These are phyloP conservation scores for Epizoanthus ramosus DNA, from an alignment of 92 coral and sea anemone species.

Conservation along the genomic window DNA sequence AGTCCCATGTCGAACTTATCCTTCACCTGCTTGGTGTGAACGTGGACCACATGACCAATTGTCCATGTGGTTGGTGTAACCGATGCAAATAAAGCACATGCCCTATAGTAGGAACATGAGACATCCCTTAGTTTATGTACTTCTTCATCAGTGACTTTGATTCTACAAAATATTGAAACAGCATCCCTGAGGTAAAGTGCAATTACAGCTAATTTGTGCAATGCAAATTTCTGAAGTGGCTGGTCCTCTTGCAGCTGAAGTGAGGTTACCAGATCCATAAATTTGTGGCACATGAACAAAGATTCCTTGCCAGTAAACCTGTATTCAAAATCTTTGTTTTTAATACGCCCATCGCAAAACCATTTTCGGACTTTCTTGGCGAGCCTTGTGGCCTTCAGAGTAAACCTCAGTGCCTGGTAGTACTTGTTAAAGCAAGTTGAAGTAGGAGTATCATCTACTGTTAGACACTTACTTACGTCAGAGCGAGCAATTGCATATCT, in stretches of 20 bases:
- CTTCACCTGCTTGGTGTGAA: conserved; percentile 54
- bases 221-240: conserved; percentile 42
- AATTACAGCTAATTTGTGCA: conserved; percentile 57
- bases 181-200: conserved; percentile 60
- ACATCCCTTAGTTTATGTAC: conserved; percentile 34
- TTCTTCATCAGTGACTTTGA: conserved; percentile 51
- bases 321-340: conserved; percentile 52
- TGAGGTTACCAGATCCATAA: conserved; percentile 46
- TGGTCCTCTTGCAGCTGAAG: conserved; percentile 57
- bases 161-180: conserved; percentile 62
- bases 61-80: conserved; percentile 69
- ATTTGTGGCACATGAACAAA: conserved; percentile 51
- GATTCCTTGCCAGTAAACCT: conserved; percentile 70
- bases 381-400: conserved; percentile 52
- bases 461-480: conserved; percentile 28
- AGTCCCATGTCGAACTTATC: conserved; percentile 49
- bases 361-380: conserved; percentile 69
- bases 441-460: conserved; percentile 49
- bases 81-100: conserved; percentile 54
- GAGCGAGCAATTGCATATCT: conserved; percentile 55
- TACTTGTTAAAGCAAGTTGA: conserved; percentile 56
- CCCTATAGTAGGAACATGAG: conserved; percentile 37
- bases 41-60: conserved; percentile 54
- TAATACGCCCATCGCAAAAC: conserved; percentile 58
- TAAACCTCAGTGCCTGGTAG: conserved; percentile 55